Percentiles rank a stretch among this genome's conserved stretches.
Evolutionary conservation across 2,888 invertebrate species (phyloP).

Genomic region (Odontomyia ornata): DNA sequence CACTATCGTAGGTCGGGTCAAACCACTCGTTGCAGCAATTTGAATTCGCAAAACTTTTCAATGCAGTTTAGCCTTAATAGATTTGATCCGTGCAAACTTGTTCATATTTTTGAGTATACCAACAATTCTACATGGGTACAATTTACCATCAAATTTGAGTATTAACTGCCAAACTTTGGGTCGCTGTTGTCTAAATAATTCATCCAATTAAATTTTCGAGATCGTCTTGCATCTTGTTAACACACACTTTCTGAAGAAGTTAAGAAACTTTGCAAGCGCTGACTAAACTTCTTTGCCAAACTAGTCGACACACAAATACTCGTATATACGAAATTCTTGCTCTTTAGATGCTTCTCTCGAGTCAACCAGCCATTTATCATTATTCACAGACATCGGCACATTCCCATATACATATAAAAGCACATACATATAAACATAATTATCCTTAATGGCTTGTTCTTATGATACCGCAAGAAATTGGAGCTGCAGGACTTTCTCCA

Average conservation of each 20-base stretch:
- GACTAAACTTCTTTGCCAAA: neutral
- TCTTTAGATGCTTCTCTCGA: neutral
- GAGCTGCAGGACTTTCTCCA: neutral
- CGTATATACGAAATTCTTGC: neutral
- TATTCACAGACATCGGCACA: neutral
- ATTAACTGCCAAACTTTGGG: slow-evolving; percentile 27
- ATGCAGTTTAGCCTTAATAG: too few relatives aligned
- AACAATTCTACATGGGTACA: neutral
- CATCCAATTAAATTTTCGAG: slow-evolving; percentile 22
- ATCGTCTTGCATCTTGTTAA: neutral
- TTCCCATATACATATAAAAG: neutral
- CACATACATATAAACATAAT: neutral
- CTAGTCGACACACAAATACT: too few relatives aligned
- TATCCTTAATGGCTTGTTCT: slow-evolving; percentile 10
- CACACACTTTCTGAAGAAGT: neutral
- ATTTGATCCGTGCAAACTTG: too few relatives aligned
- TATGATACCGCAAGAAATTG: neutral
- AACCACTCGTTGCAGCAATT: too few relatives aligned
- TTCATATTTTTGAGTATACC: too few relatives aligned
- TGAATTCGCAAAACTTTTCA: too few relatives aligned
- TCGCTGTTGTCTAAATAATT: slow-evolving; percentile 9
- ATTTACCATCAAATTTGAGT: slow-evolving; percentile 7
- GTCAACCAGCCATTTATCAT: neutral
- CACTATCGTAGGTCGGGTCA: too few relatives aligned
- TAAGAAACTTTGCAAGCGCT: slow-evolving; percentile 16